Evolutionary conservation across 2,113 vertebrate genomes (phyloP), one percentile per base, ranked within the genome.

Genomic region (Callaeas wilsoni): DNA sequence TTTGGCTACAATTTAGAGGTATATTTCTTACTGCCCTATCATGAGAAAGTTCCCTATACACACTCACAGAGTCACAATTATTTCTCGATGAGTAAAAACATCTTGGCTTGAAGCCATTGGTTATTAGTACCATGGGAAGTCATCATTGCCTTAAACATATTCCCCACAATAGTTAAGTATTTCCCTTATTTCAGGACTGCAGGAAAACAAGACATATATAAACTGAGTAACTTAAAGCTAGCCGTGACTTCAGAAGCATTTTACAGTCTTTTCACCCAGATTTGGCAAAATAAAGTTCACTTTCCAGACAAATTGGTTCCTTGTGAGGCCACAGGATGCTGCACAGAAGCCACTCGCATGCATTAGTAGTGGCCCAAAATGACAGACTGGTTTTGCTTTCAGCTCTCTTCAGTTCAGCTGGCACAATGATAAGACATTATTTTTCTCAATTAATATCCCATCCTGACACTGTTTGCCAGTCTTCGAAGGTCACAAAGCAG

Each of bases 361-460:
- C 35, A 37, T 92, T 68, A 77, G 78, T 22, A 86, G 60, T 67
- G 47, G 81, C 91, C 74, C 27, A 16, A 91, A 92, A 79, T 33
- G 81, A 93, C 91, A 90, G 81, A 80, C 44, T 69, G 68, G 68
- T 71, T 94, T 96, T 71, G 32, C 64, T 85, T 89, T 89, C 84
- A 88, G 65, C 81, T 57, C 79, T 87, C 83, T 90, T 91, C 96
- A 97, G 97, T 96, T 97, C 97, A 95, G 94, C 91, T 93, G 96
- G 96, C 89, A 96, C 96, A 95, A 90, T 23, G 62, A 94, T 96
- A 96, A 97, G 97, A 97, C 85, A 97, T 94, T 97, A 97, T 97
- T 97, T 98, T 98, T 97, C 96, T 96, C 97, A 90, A 95, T 93
- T 97, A 97, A 97, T 98, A 96, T 95, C 97, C 96, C 97, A 93